Evolutionary conservation across 2,888 invertebrate genomes (phyloP), one percentile per base, ranked within the genome.

Genomic region (Rhorus exstirpatorius): DNA sequence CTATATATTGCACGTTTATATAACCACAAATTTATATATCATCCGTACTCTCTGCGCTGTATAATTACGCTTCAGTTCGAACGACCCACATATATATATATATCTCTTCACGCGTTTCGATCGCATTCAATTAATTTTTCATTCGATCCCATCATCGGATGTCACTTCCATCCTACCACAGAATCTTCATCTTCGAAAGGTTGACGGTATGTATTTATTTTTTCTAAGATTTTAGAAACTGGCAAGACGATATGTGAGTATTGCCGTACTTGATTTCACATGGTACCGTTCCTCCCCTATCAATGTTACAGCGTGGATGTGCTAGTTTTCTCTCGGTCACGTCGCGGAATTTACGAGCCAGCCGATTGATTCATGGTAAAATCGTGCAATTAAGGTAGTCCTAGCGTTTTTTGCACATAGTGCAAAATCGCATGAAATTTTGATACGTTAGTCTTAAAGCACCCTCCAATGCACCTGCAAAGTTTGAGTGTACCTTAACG

Each of bases 371-470:
- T 21, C 74, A 84, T 38, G 84, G 85, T 85, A 85, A 87, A 88
- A n/a, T n/a, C n/a, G n/a, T n/a, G n/a, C n/a, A n/a, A n/a, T n/a
- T n/a, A n/a, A n/a, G n/a, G n/a, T n/a, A n/a, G n/a, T n/a, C n/a
- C n/a, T n/a, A n/a, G 87, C 85, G 85, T 86, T 84, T 85, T 87
- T 86, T 86, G 85, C 87, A 85, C 85, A 85, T 85, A 83, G 80
- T 31, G 31, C 3, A 31, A 31, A 1, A 8, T n/a, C n/a, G n/a
- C n/a, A n/a, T n/a, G n/a, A n/a, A n/a, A n/a, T n/a, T n/a, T n/a
- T n/a, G n/a, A n/a, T n/a, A n/a, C n/a, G n/a, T n/a, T n/a, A n/a
- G n/a, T n/a, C n/a, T n/a, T n/a, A n/a, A n/a, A n/a, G n/a, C n/a
- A n/a, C n/a, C n/a, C n/a, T n/a, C n/a, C n/a, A n/a, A n/a, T n/a